Percentiles rank a stretch among this genome's conserved stretches.
Conservation (phyloP, 2,113 vertebrate species). For the Tyto alba region DNA sequence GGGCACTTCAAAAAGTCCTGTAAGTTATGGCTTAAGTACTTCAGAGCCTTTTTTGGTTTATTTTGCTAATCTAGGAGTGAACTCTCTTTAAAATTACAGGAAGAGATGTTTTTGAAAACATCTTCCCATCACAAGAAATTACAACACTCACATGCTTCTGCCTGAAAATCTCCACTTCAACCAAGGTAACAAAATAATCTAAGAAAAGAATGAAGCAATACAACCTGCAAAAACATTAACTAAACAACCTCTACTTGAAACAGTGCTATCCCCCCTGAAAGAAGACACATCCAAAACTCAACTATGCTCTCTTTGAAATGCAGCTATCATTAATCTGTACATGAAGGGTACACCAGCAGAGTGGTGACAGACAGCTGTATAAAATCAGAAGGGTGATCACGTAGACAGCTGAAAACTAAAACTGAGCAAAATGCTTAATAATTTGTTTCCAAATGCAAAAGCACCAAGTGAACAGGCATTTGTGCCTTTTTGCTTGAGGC, state of each 20-base stretch:
- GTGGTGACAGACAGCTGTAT: background rate
- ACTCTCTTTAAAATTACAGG: background rate
- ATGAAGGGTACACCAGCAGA: background rate
- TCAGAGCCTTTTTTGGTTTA: background rate
- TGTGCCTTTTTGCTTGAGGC: background rate
- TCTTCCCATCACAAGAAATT: background rate
- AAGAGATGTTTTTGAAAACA: background rate
- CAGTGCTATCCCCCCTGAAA: background rate
- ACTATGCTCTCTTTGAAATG: background rate
- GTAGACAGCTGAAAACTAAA: background rate
- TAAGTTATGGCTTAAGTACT: background rate
- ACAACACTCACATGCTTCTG: accelerated
- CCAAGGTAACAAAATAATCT: background rate
- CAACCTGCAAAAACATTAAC: background rate
- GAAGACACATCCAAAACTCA: background rate
- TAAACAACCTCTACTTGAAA: background rate
- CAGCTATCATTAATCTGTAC: no score
- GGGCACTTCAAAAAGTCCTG: background rate
- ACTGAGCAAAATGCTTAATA: background rate
- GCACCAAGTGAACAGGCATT: background rate
- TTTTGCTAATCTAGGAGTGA: background rate
- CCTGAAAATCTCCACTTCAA: background rate
- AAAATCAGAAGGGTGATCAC: background rate
- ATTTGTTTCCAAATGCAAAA: background rate
- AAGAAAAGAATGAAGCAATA: background rate